These are phyloP conservation scores for Drosophila lini DNA, from an alignment of 1,140 invertebrate genomes.

Conservation along the genomic window DNA sequence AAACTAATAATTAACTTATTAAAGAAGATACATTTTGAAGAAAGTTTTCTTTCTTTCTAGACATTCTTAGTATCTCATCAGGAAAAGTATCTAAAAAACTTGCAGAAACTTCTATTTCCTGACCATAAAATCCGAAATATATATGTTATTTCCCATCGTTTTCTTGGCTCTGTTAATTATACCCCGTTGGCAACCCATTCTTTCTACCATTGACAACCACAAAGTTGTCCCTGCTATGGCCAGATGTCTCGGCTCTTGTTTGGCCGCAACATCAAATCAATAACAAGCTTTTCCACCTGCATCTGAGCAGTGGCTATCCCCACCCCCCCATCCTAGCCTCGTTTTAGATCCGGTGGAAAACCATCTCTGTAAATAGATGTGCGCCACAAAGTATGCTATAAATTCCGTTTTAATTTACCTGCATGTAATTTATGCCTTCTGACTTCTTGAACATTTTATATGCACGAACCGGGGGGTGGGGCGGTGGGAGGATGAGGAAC, in stretches of 20 bases:
- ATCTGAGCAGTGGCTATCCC: not conserved
- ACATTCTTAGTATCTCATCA: not conserved
- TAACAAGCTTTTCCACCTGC: slow-evolving; percentile 36
- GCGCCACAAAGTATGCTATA: slow-evolving; percentile 81
- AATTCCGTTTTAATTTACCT: slow-evolving; percentile 83
- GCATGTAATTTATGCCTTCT: slow-evolving; percentile 82
- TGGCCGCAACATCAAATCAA: slow-evolving; percentile 49
- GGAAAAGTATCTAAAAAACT: not conserved
- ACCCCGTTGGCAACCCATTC: slow-evolving; percentile 28
- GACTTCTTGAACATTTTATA: slow-evolving; percentile 76
- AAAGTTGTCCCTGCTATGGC: slow-evolving; percentile 43
- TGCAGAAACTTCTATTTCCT: not conserved
- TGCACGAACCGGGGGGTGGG: not conserved
- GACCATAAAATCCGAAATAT: slow-evolving; percentile 20
- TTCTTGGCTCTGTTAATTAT: slow-evolving; percentile 20
- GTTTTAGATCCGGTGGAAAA: slow-evolving; percentile 6
- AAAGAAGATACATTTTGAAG: not conserved
- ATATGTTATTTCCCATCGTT: slow-evolving; percentile 13
- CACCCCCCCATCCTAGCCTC: not conserved
- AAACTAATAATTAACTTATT: no score
- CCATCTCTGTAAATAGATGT: slow-evolving; percentile 65
- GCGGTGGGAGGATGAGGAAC: slow-evolving; percentile 29
- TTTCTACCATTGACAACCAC: slow-evolving; percentile 33
- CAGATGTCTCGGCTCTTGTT: slow-evolving; percentile 42
- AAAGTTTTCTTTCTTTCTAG: no score